These are phyloP conservation scores for Drosophila leontia DNA, from an alignment of 1,140 invertebrate species.

Conservation along the genomic window DNA sequence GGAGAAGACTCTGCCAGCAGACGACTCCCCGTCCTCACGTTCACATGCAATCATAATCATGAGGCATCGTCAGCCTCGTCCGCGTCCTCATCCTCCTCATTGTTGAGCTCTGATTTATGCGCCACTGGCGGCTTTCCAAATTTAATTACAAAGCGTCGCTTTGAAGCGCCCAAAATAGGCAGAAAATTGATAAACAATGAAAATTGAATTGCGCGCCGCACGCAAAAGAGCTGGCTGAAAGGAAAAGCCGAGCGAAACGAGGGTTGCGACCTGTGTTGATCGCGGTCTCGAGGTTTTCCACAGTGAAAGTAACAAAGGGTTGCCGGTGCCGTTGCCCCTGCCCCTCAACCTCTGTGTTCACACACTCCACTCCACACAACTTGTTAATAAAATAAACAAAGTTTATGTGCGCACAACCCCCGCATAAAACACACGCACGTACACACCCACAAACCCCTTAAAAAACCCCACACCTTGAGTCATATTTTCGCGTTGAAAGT, in stretches of 20 bases:
- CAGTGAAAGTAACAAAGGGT: constrained; percentile 60
- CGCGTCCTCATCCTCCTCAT: constrained; percentile 20
- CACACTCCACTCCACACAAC: constrained; percentile 54
- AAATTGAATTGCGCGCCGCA: constrained; percentile 72
- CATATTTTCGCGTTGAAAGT: constrained; percentile 5
- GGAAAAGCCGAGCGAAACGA: constrained; percentile 38
- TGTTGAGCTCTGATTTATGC: constrained; percentile 70
- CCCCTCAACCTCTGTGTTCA: constrained; percentile 4
- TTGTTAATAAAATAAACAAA: constrained; percentile 82
- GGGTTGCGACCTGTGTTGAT: constrained; percentile 56
- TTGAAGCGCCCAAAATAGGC: constrained; percentile 80
- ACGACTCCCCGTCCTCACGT: constrained; percentile 2
- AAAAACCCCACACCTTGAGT: constrained; percentile 15
- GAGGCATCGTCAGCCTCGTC: constrained; percentile 3
- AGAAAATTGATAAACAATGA: constrained; percentile 84
- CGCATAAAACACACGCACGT: constrained; percentile 37
- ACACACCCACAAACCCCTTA: constrained; percentile 29
- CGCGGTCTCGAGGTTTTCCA: constrained; percentile 40
- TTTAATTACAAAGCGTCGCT: constrained; percentile 77
- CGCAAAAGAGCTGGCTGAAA: constrained; percentile 47
- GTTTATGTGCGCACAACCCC: constrained; percentile 60
- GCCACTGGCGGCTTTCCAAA: constrained; percentile 76
- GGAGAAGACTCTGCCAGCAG: constrained; percentile 10
- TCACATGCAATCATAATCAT: constrained; percentile 62
- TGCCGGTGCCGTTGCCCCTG: constrained; percentile 19